A percentile compares a stretch with the other conserved stretches of the same genome.
Evolutionary conservation across 1,140 invertebrate species (phyloP).

Genomic region (Araneus ventricosus): DNA sequence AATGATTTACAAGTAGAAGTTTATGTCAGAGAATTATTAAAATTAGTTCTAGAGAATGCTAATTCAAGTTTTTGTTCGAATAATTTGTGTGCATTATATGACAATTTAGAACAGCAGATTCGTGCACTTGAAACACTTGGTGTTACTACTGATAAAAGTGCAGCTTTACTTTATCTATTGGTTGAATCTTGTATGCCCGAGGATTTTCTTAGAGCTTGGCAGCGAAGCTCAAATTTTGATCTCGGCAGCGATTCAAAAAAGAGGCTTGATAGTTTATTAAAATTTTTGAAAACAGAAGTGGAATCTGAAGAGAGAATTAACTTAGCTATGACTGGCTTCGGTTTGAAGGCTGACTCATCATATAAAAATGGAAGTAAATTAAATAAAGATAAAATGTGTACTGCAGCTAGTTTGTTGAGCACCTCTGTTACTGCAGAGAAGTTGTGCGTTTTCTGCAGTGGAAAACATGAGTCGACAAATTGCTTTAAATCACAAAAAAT

Average conservation of each 20-base stretch:
- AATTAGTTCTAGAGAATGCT: background rate
- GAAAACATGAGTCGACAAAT: background rate
- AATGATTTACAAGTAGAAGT: slow-evolving; percentile 73
- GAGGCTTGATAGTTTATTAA: background rate
- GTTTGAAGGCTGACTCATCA: too few species aligned
- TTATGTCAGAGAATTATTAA: slow-evolving; percentile 76
- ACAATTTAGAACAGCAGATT: slow-evolving; percentile 78
- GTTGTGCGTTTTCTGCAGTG: background rate
- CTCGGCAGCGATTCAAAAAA: background rate
- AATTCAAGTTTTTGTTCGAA: background rate
- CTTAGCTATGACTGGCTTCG: too few species aligned
- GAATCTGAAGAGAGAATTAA: too few species aligned
- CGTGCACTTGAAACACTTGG: slow-evolving; percentile 77
- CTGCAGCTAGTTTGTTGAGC: background rate
- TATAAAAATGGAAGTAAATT: too few species aligned
- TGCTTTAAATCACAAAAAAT: background rate
- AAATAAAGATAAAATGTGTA: background rate
- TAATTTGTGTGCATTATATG: slow-evolving; percentile 63
- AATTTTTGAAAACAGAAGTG: too few species aligned
- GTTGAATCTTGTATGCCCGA: slow-evolving; percentile 79
- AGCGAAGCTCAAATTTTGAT: slow-evolving; percentile 77
- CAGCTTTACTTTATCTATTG: slow-evolving; percentile 78
- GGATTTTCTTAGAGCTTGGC: too few species aligned
- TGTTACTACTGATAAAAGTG: slow-evolving; percentile 78
- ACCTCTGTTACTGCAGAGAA: background rate